Base-by-base conservation (phyloP, 2,113 vertebrate genomes). In the Sarotherodon lohbergeri region DNA sequence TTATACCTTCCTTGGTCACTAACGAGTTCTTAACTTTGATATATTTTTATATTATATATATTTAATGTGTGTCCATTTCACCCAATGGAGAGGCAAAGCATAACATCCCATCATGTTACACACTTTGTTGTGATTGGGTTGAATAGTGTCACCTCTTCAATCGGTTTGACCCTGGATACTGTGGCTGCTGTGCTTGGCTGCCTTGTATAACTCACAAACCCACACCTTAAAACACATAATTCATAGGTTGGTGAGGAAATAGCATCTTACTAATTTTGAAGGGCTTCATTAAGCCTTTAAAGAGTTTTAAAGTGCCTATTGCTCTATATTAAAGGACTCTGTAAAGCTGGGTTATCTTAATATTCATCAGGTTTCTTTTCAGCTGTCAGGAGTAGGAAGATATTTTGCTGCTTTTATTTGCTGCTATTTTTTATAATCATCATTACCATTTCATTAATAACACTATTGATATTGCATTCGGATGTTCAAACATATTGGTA, bases 161-260 rank as follows among this genome's bases (percentile, higher is more conserved):
- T 66, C 17, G 2, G 61, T n/a, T n/a, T 66, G 61, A 66, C 61
- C 1, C 61, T 36, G 61, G 32, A 66, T 66, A 36, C 59, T 2
- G 9, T 63, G 17, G 59, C 9, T 63, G 32, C 32, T 66, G 61
- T 36, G 59, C 59, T 34, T 27, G 55, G 11, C 9, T 11, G 9
- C 59, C 59, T 63, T 29, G 59, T 63, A 1, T 63, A 63, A 54
- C 19, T n/a, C 52, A n/a, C 19, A 54, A 54, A n/a, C 6, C 6
- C 57, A 34, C 29, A 34, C 57, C 16, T 61, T 61, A 34, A 61
- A 63, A 36, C 32, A 12, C 32, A 7, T 12, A 0, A 12, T 36
- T 36, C 59, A 12, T 36, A 0, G 0, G 6, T 36, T 66, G 0
- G 32, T 19, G 59, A 63, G 59, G 5, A 12, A 19, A 36, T 36